A percentile compares a stretch with the other conserved stretches of the same genome.
Evolutionary conservation across 2,888 invertebrate genomes (phyloP).

Genomic region (Chloromyia formosa): DNA sequence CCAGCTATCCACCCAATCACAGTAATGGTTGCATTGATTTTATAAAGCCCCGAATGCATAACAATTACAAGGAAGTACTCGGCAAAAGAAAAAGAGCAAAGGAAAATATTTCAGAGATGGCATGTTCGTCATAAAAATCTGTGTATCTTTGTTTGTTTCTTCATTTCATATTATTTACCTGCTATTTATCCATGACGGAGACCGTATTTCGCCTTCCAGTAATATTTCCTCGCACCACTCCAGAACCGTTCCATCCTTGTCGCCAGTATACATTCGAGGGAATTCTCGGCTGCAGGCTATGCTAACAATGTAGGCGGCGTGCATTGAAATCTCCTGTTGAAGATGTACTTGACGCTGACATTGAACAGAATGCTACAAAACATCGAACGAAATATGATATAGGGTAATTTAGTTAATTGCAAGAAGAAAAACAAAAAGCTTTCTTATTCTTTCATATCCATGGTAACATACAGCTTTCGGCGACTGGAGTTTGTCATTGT

Average conservation of each 20-base stretch:
- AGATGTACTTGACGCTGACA: slow-evolving; percentile 28
- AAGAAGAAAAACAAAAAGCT: background rate
- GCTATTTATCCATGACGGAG: slow-evolving; percentile 17
- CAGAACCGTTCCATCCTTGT: slow-evolving; percentile 35
- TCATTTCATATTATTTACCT: slow-evolving; percentile 27
- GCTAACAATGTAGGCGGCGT: slow-evolving; percentile 36
- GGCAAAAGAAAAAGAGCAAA: no score
- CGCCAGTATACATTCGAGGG: slow-evolving; percentile 36
- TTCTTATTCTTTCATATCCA: background rate
- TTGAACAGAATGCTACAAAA: background rate
- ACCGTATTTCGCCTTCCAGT: slow-evolving; percentile 1
- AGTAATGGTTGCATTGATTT: no score
- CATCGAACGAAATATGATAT: slow-evolving; percentile 5
- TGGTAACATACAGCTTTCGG: background rate
- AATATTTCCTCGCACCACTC: slow-evolving; percentile 37
- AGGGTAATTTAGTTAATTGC: slow-evolving; percentile 26
- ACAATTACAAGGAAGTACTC: no score
- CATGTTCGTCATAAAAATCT: no score
- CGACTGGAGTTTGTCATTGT: background rate
- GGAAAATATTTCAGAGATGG: no score
- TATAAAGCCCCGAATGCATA: no score
- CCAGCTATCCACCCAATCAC: no score
- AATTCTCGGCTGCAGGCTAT: slow-evolving; percentile 12
- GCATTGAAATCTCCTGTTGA: slow-evolving; percentile 35
- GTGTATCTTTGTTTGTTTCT: no score